A percentile compares a stretch with the other conserved stretches of the same genome.
Conservation (phyloP, 2,113 vertebrate species). For the Neolamprologus modestus region DNA sequence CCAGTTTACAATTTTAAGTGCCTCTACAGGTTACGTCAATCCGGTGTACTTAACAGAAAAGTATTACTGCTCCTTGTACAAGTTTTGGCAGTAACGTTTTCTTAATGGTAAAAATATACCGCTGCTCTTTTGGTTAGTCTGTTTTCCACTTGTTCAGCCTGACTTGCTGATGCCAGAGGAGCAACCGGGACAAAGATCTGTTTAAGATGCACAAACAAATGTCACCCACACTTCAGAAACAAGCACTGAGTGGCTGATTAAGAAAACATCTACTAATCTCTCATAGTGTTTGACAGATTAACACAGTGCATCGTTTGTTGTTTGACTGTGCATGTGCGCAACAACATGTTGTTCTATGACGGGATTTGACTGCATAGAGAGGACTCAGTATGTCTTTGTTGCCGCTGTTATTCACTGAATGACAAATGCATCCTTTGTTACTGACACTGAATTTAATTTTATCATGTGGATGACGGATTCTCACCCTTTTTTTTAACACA, state of each 20-base stretch:
- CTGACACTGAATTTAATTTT: background rate
- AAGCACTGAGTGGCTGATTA: background rate
- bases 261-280: background rate
- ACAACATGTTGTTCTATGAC: background rate
- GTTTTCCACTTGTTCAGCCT: background rate
- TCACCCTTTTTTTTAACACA: background rate
- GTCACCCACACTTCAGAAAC: background rate
- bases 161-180: background rate
- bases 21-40: background rate
- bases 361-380: background rate
- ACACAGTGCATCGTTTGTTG: background rate
- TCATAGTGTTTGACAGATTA: background rate
- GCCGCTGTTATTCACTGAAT: background rate
- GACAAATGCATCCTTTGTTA: background rate
- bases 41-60: background rate
- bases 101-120: background rate
- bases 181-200: background rate
- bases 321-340: background rate
- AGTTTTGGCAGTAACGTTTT: background rate
- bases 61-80: background rate
- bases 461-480: background rate
- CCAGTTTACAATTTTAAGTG: background rate
- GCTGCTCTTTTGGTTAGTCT: background rate
- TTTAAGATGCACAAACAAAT: background rate
- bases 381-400: background rate